Percentiles rank a stretch among this genome's conserved stretches.
These are phyloP conservation scores for Amphibalanus amphitrite DNA, from an alignment of 1,140 invertebrate genomes.

Conservation along the genomic window DNA sequence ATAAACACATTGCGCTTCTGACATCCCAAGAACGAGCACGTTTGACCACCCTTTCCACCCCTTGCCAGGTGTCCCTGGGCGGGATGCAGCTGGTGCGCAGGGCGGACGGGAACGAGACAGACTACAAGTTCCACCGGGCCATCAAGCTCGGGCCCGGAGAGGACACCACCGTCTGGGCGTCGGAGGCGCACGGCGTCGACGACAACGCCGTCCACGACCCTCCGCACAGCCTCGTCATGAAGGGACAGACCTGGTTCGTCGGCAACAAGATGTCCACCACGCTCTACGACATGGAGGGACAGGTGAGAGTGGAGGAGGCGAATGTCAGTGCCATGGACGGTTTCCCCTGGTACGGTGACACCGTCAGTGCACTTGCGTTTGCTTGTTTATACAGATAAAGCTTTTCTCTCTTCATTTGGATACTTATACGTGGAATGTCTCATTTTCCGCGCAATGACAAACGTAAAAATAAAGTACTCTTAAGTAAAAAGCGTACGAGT, in stretches of 20 bases:
- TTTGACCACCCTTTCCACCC: too few species aligned
- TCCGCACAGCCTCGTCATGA: neutral
- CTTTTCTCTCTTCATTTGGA: too few species aligned
- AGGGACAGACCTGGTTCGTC: neutral
- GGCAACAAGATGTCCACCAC: neutral
- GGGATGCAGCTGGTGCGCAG: conserved; percentile 2
- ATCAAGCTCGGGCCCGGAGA: neutral
- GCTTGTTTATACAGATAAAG: too few species aligned
- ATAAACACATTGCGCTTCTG: too few species aligned
- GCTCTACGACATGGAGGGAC: conserved; percentile 1
- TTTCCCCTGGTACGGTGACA: too few species aligned
- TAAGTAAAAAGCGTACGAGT: too few species aligned
- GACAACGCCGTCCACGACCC: neutral
- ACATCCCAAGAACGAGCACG: too few species aligned
- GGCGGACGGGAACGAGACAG: neutral
- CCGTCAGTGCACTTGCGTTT: too few species aligned
- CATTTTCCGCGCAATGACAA: too few species aligned
- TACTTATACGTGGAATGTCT: too few species aligned
- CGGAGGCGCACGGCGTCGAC: neutral
- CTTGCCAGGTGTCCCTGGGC: neutral
- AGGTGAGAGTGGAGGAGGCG: neutral
- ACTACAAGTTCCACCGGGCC: conserved; percentile 3
- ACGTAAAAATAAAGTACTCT: too few species aligned
- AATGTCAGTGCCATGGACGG: too few species aligned
- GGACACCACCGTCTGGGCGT: neutral